Base-by-base conservation (phyloP, 2,113 vertebrate species). In the Chaetura pelagica region DNA sequence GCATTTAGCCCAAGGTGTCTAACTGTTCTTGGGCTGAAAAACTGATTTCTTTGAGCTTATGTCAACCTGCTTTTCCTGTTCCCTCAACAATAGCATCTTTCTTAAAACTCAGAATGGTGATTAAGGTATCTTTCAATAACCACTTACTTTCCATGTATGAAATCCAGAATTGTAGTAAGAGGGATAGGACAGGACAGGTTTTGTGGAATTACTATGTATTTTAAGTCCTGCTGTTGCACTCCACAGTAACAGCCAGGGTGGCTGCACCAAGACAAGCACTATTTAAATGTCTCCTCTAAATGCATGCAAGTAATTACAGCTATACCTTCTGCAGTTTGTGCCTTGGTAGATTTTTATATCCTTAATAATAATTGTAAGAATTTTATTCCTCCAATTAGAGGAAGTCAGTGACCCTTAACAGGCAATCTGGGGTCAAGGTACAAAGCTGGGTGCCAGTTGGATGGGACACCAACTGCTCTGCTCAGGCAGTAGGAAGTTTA, bases 361-460 rank as follows among this genome's bases (percentile, higher is more conserved):
- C 12, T 61, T 66, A 49, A 22, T 76, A 73, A 69, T 79, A 72
- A 75, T 18, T 46, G 15, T 46, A 59, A 84, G 30, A 82, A 55
- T 42, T 72, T 2, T 0, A 0, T 63, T 72, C 24, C 27, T 95
- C 2, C 4, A 49, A 1, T 3, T 67, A 59, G 18, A 84, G 34
- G 52, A 79, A 35, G 12, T 64, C 13, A 0, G 46, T 77, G 84
- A 49, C 21, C 38, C 17, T 46, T 86, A 71, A 61, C 9, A 46
- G 91, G 59, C 6, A 84, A 16, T 46, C 51, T 24, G 4, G 22
- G 27, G 18, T 80, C 34, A 66, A 71, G 32, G 38, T 54, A 32
- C 29, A 91, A 58, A 87, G 78, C 0, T 19, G 48, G 51, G 22
- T 24, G 51, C 16, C 26, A 46, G 19, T 66, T 1, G 0, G 26